Percentiles rank a stretch among this genome's conserved stretches.
These are phyloP conservation scores for Caerostris extrusa DNA, from an alignment of 1,140 invertebrate species.

Conservation along the genomic window DNA sequence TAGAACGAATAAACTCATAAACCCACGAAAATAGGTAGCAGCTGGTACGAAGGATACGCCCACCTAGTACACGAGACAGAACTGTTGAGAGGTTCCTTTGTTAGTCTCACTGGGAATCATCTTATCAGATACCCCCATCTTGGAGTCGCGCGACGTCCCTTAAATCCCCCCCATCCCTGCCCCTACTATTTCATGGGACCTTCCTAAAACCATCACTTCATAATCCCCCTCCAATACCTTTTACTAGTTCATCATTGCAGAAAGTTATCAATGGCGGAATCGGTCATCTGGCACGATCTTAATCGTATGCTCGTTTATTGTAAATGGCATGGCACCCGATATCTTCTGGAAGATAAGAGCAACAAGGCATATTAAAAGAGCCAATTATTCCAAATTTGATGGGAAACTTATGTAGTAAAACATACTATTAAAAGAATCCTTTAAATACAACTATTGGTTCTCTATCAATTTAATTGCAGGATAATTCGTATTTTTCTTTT, in stretches of 20 bases:
- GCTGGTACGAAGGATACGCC: slow-evolving; percentile 24
- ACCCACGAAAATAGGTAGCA: slow-evolving; percentile 18
- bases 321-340: not conserved
- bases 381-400: not conserved
- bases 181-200: not conserved
- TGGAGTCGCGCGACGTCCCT: slow-evolving; percentile 43
- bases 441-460: too few relatives aligned
- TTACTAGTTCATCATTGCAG: not conserved
- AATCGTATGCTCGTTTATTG: not conserved
- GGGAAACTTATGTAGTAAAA: not conserved
- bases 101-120: not conserved
- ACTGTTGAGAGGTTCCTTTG: slow-evolving; percentile 43
- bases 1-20: not conserved
- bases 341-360: not conserved
- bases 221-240: not conserved
- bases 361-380: not conserved
- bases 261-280: not conserved
- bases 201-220: not conserved
- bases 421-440: not conserved
- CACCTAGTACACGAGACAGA: not conserved
- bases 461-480: too few relatives aligned
- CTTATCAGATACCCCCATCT: slow-evolving; percentile 63
- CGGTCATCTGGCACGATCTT: slow-evolving; percentile 24
- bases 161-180: not conserved
- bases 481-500: too few relatives aligned